Base-by-base conservation (phyloP, 1,140 invertebrate species). In the Danaus plexippus region DNA sequence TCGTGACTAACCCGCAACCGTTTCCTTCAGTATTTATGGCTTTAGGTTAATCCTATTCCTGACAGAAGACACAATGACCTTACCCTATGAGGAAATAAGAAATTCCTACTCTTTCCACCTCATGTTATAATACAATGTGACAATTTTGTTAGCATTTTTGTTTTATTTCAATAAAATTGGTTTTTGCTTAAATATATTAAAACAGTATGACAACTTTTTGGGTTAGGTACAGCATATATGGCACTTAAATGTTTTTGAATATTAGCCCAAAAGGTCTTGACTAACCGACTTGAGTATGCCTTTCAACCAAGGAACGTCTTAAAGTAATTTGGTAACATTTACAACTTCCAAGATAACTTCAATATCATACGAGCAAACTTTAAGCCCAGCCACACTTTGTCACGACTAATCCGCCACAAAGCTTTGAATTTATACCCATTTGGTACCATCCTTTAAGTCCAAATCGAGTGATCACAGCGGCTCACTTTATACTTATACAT, bases 301-400 rank as follows among this genome's bases (percentile, higher is more conserved):
- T 52, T 52, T 18, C 43, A 49, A 15, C 51, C 42, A 48, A 57
- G 54, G 54, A 60, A 55, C 42, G 60, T n/a, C 54, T 59, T 59
- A 63, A 60, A 47, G 48, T 59, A 63, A 60, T 63, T 61, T 61
- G 53, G 48, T 57, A 64, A 59, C 62, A 59, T 64, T 61, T 54
- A 58, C 50, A 61, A 63, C 55, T 68, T 59, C 40, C 47, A 59
- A 57, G 53, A 68, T 63, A 66, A 65, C 60, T 63, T 53, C 59
- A 47, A 62, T 61, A 65, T 68, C 59, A 51, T 61, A 51, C 55
- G 56, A 59, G 42, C 43, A 52, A 57, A 54, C 51, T 64, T 64
- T 40, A 10, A 46, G 43, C 22, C 46, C n/a, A 56, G 48, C 48
- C 47, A 12, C 51, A 61, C 41, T 61, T 57, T 57, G 52, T 57